Conservation (phyloP, 2,888 invertebrate genomes). For the Drosophila emarginata region DNA sequence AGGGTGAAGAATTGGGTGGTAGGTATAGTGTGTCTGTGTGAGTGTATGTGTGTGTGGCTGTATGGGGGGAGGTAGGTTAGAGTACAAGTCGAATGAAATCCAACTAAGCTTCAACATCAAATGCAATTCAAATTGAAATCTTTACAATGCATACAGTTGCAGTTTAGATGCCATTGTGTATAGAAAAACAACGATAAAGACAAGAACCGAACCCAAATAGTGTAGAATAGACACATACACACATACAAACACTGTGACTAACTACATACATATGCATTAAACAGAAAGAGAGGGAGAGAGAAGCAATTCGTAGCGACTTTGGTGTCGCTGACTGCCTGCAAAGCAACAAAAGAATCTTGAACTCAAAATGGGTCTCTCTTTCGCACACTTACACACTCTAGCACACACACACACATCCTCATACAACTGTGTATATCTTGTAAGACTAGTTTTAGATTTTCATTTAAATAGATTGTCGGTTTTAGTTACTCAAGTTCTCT, state of each 20-base stretch:
- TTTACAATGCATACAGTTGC: conserved; percentile 51
- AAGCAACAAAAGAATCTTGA: conserved; percentile 52
- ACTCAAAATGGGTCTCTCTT: conserved; percentile 50
- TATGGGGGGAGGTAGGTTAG: background rate
- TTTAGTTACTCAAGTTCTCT: conserved; percentile 26
- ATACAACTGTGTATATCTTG: conserved; percentile 38
- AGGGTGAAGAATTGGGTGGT: background rate
- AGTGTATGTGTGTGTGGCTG: too few relatives aligned
- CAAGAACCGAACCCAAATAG: conserved; percentile 13
- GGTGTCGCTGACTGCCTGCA: conserved; percentile 25
- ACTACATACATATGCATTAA: background rate
- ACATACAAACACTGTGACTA: background rate
- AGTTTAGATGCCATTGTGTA: conserved; percentile 23
- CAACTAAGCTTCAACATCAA: conserved; percentile 63
- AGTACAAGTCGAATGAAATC: conserved; percentile 35
- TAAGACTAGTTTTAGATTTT: conserved; percentile 43
- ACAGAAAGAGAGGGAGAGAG: conserved; percentile 3
- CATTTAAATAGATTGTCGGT: conserved; percentile 38
- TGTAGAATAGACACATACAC: conserved; percentile 1
- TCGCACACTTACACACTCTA: conserved; percentile 18
- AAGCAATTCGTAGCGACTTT: conserved; percentile 15
- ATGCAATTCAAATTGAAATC: conserved; percentile 69
- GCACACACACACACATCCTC: conserved; percentile 24
- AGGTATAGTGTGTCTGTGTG: background rate
- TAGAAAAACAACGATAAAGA: conserved; percentile 21